phyloP scores from a whole-genome alignment of 2,113 vertebrate species.

The Aldabrachelys gigantea region DNA sequence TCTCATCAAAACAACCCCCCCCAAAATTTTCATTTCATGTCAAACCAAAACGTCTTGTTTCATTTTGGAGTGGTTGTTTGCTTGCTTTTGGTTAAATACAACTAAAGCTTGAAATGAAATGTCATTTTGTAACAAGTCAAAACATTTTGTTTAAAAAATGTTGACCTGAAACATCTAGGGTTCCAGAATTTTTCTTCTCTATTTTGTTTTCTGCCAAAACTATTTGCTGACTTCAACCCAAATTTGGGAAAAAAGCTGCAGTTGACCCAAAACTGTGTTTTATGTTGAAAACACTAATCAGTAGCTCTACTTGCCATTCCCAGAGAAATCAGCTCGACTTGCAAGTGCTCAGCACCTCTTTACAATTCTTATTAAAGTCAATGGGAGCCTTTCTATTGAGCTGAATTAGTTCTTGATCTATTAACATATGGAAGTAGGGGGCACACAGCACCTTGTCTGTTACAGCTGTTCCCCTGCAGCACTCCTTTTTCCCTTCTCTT shows the following conservation, averaged over 20 bases:
- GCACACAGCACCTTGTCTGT: background rate
- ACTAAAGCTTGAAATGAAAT: background rate
- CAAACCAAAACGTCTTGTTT: background rate
- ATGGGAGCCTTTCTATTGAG: background rate
- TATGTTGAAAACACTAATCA: background rate
- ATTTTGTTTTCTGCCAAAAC: background rate
- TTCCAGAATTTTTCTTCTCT: background rate
- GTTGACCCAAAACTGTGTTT: background rate
- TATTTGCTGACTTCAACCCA: background rate
- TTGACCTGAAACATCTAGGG: background rate
- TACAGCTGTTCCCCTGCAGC: too few relatives aligned
- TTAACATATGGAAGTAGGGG: background rate
- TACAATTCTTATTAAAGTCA: background rate
- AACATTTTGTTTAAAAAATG: background rate
- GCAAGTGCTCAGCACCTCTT: fast-evolving
- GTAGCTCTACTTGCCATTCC: background rate
- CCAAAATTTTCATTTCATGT: background rate
- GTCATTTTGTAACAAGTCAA: background rate
- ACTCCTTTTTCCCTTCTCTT: too few relatives aligned
- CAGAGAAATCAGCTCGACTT: background rate
- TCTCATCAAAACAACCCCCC: background rate
- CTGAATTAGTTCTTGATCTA: background rate
- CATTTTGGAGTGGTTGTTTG: background rate
- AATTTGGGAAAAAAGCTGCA: background rate
- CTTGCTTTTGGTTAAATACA: background rate